Conservation (phyloP, 2,888 invertebrate genomes). For the Nycteola revayana region DNA sequence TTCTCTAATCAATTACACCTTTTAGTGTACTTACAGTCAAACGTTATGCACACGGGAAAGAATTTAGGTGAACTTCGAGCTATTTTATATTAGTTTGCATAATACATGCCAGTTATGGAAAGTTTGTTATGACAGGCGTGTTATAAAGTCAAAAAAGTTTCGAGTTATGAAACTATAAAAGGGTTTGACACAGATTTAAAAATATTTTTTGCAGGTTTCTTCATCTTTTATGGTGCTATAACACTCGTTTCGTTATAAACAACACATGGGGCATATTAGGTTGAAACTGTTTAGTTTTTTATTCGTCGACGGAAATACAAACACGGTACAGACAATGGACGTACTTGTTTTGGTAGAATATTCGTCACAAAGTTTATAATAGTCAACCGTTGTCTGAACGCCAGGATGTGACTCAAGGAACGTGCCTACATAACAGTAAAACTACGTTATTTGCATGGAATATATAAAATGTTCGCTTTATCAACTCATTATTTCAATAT, state of each 20-base stretch:
- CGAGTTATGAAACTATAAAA: slow-evolving; percentile 52
- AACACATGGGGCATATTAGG: slow-evolving; percentile 12
- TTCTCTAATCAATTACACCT: slow-evolving; percentile 63
- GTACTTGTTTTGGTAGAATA: slow-evolving; percentile 51
- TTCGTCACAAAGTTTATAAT: slow-evolving; percentile 48
- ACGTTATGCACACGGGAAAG: slow-evolving; percentile 32
- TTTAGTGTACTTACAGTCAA: slow-evolving; percentile 45
- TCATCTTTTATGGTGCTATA: slow-evolving; percentile 18
- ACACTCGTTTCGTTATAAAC: slow-evolving; percentile 17
- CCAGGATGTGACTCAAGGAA: slow-evolving; percentile 65
- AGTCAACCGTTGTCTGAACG: slow-evolving; percentile 39
- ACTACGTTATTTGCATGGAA: slow-evolving; percentile 30
- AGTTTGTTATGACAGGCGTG: slow-evolving; percentile 66
- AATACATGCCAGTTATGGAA: slow-evolving; percentile 31
- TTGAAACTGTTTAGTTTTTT: slow-evolving; percentile 46
- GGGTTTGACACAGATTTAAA: slow-evolving; percentile 30
- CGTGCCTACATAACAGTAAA: slow-evolving; percentile 42
- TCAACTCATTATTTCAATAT: neutral
- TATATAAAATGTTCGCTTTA: slow-evolving; percentile 27
- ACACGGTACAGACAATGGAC: slow-evolving; percentile 59
- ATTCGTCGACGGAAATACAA: slow-evolving; percentile 58
- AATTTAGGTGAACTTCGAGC: slow-evolving; percentile 51
- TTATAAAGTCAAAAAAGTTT: slow-evolving; percentile 54
- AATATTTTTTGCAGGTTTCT: slow-evolving; percentile 33
- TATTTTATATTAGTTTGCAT: slow-evolving; percentile 38